Evolutionary conservation across 2,888 invertebrate genomes (phyloP).

Genomic region (Pantelozetes paolii): DNA sequence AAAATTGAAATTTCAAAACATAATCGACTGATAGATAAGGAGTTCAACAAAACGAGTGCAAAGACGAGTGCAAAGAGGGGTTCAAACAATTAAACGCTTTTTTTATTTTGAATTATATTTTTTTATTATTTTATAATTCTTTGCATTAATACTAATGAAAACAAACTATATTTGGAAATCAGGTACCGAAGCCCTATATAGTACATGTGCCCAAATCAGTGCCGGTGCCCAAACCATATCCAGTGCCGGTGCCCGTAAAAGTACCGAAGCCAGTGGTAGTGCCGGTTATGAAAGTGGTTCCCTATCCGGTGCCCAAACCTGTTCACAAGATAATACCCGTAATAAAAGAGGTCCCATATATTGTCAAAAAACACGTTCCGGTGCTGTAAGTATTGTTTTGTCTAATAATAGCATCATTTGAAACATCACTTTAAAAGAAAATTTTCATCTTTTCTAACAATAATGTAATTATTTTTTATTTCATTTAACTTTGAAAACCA

Average conservation of each 20-base stretch:
- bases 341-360: conserved; percentile 48
- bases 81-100: neutral
- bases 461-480: too few relatives aligned
- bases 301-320: conserved; percentile 48
- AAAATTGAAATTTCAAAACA: neutral
- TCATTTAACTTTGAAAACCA: too few relatives aligned
- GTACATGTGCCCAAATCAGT: conserved; percentile 48
- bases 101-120: conserved; percentile 13
- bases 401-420: too few relatives aligned
- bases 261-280: conserved; percentile 47
- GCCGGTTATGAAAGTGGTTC: conserved; percentile 47
- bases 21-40: neutral
- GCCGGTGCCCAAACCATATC: conserved; percentile 47
- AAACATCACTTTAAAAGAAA: too few relatives aligned
- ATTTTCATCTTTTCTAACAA: too few relatives aligned
- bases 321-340: conserved; percentile 48
- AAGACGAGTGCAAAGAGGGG: neutral
- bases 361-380: conserved; percentile 49
- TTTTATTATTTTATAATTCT: neutral
- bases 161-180: neutral
- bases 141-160: neutral
- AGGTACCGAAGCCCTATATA: conserved; percentile 49
- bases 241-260: conserved; percentile 43
- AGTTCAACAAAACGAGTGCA: neutral
- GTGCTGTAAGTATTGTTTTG: conserved; percentile 47